A percentile compares a stretch with the other conserved stretches of the same genome.
These are phyloP conservation scores for Colaptes auratus DNA, from an alignment of 2,113 vertebrate genomes.

Conservation along the genomic window DNA sequence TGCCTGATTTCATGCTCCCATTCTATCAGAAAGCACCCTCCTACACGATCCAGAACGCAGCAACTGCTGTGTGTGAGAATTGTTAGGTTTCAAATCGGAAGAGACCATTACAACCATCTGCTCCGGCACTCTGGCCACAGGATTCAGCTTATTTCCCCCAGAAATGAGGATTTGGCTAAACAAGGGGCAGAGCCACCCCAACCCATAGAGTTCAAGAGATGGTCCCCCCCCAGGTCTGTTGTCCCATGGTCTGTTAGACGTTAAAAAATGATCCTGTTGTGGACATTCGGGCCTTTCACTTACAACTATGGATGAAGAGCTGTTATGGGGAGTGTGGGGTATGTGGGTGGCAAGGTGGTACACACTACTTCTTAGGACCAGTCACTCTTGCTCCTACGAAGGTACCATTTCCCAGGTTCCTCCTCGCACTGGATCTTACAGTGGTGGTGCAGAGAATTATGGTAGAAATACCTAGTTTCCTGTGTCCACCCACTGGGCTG, in stretches of 20 bases:
- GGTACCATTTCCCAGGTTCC: neutral
- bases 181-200: neutral
- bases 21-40: slow-evolving; percentile 50
- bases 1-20: slow-evolving; percentile 64
- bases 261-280: neutral
- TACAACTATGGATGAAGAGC: neutral
- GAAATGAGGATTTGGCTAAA: neutral
- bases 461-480: too few relatives aligned
- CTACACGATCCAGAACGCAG: slow-evolving; percentile 8
- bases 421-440: too few relatives aligned
- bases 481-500: too few relatives aligned
- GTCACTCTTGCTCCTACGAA: neutral
- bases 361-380: neutral
- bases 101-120: neutral
- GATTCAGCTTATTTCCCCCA: neutral
- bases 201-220: neutral
- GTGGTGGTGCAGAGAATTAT: too few relatives aligned
- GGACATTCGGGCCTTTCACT: neutral
- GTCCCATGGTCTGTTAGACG: neutral
- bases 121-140: neutral
- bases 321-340: neutral
- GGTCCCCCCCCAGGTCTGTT: neutral
- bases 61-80: slow-evolving; percentile 46
- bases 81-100: neutral
- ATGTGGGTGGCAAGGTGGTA: neutral